Base-by-base conservation (phyloP, 2,888 invertebrate species). In the Andrena fulva region DNA sequence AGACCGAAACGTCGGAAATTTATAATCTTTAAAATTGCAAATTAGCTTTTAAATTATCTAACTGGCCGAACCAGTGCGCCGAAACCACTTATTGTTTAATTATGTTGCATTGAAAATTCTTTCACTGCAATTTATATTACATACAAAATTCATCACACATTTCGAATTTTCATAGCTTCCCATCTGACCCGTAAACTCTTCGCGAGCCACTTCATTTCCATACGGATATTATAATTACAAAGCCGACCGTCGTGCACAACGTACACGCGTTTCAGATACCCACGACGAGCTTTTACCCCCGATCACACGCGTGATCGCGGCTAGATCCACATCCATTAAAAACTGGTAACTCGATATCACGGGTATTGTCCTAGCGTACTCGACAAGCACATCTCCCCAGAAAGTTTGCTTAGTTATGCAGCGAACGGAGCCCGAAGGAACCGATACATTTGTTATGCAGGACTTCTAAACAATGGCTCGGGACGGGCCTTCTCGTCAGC, bases 291-390 rank as follows among this genome's bases (percentile, higher is more conserved):
- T 86, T 87, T 77, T 86, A 69, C 81, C 75, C 74, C 29, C 70
- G 80, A 87, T 87, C 85, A 87, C 74, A 88, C 87, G 89, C 85
- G 68, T 87, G 87, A 76, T 87, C 89, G 80, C 87, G 59, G 64
- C 77, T 83, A 52, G 84, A 70, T 88, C 80, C 86, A 85, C 74
- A 80, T 85, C 84, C 88, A 85, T 88, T 87, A 85, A 87, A 84
- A 86, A 86, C 86, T 79, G 77, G 88, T 88, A 88, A 88, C 77
- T 69, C 71, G 82, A 88, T 89, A 89, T 71, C 77, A 72, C 73
- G 29, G 4, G 24, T 80, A 84, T 86, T 89, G 82, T 86, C 80
- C 80, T 82, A 80, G 74, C 81, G 48, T 67, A 50, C 6, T 31
- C 62, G 77, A 73, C 35, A 59, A 67, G 60, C 80, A 77, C 81